A percentile compares a stretch with the other conserved stretches of the same genome.
Conservation (phyloP, 2,888 invertebrate species). For the Nowickia ferox region DNA sequence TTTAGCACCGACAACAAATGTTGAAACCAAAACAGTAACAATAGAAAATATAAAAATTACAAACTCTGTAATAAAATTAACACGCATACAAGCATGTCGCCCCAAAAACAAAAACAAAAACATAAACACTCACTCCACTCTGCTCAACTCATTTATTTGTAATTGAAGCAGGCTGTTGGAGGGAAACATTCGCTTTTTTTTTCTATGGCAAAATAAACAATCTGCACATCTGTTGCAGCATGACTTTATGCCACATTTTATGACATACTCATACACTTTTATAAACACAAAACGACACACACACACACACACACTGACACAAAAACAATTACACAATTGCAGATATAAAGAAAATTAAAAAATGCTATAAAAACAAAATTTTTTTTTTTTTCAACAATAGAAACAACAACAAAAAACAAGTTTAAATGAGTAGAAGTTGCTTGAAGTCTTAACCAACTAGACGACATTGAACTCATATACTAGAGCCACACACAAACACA, state of each 20-base stretch:
- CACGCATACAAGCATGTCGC: conserved; percentile 52
- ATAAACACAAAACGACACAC: background rate
- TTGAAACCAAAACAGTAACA: conserved; percentile 59
- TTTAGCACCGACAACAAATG: conserved; percentile 74
- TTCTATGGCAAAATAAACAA: conserved; percentile 66
- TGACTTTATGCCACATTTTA: conserved; percentile 77
- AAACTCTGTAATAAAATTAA: conserved; percentile 67
- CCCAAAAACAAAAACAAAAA: background rate
- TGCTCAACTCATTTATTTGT: background rate
- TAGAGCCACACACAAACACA: background rate
- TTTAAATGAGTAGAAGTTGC: conserved; percentile 8
- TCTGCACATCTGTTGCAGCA: conserved; percentile 79
- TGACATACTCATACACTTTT: conserved; percentile 12
- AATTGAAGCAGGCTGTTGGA: background rate
- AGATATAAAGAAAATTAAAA: conserved; percentile 45
- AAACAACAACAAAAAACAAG: conserved; percentile 21
- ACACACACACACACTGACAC: background rate
- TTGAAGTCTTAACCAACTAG: conserved; percentile 48
- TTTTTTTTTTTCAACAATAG: conserved; percentile 1
- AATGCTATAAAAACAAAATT: conserved; percentile 19
- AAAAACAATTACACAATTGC: conserved; percentile 9
- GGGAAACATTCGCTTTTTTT: conserved; percentile 17
- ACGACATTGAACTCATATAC: conserved; percentile 64
- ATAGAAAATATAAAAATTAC: conserved; percentile 60
- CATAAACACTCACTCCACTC: background rate